Evolutionary conservation across 2,888 invertebrate genomes (phyloP).

Genomic region (Scaptomyza reducta): DNA sequence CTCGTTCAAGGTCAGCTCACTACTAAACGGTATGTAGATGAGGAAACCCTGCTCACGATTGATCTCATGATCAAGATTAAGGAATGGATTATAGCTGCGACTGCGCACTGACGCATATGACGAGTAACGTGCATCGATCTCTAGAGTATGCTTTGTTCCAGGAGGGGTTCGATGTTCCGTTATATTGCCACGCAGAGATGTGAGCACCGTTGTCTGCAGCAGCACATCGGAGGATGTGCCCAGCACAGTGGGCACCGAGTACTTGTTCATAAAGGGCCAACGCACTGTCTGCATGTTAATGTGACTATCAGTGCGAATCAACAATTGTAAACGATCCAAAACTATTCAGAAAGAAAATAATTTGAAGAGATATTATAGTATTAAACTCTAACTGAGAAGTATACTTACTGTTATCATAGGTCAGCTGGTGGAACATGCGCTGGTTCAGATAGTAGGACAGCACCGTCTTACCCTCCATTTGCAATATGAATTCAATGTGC

Average conservation of each 20-base stretch:
- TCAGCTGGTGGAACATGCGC: slow-evolving; percentile 87
- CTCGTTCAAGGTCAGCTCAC: slow-evolving; percentile 81
- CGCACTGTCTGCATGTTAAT: slow-evolving; percentile 87
- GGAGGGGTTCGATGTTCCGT: slow-evolving; percentile 86
- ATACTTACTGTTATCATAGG: slow-evolving; percentile 86
- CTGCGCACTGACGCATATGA: slow-evolving; percentile 85
- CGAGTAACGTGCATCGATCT: slow-evolving; percentile 87
- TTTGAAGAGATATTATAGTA: neutral
- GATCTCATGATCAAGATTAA: slow-evolving; percentile 87
- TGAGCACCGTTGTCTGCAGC: slow-evolving; percentile 85
- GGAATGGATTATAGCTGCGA: slow-evolving; percentile 87
- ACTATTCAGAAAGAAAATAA: slow-evolving; percentile 81
- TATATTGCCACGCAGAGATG: slow-evolving; percentile 89
- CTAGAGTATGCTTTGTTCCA: slow-evolving; percentile 87
- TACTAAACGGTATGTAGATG: slow-evolving; percentile 87
- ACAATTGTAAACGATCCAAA: slow-evolving; percentile 85
- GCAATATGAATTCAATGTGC: slow-evolving; percentile 88
- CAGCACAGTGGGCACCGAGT: slow-evolving; percentile 86
- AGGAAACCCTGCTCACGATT: slow-evolving; percentile 89
- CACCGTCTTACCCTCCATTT: slow-evolving; percentile 88
- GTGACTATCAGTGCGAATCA: slow-evolving; percentile 87
- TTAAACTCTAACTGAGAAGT: too few relatives aligned
- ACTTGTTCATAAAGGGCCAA: slow-evolving; percentile 86
- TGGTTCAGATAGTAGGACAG: slow-evolving; percentile 88
- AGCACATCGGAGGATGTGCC: slow-evolving; percentile 86